Conservation (phyloP, 2,113 vertebrate species). For the Lophotis ruficrista region DNA sequence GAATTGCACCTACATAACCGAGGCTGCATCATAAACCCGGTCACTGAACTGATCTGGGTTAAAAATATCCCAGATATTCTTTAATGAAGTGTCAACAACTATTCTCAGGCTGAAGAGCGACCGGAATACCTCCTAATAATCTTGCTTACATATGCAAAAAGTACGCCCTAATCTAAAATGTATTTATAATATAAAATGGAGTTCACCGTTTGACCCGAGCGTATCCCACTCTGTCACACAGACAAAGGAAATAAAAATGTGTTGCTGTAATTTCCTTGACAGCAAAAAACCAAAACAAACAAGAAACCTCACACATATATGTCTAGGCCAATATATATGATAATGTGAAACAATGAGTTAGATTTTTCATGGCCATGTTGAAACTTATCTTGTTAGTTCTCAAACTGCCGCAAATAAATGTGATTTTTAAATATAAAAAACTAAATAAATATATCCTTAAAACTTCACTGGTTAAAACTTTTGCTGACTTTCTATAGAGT, state of each 20-base stretch:
- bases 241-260: conserved; percentile 59
- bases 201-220: conserved; percentile 6
- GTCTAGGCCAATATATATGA: conserved; percentile 48
- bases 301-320: conserved; percentile 49
- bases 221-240: not conserved
- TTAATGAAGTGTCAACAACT: conserved; percentile 63
- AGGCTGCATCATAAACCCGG: not conserved
- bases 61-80: conserved; percentile 54
- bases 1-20: not conserved
- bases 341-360: conserved; percentile 57
- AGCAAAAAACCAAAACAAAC: conserved; percentile 51
- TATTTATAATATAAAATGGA: conserved; percentile 38
- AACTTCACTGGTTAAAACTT: conserved; percentile 1
- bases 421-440: not conserved
- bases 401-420: not conserved
- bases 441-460: not conserved
- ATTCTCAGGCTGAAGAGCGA: conserved; percentile 6
- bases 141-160: conserved; percentile 48
- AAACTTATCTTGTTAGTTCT: conserved; percentile 43
- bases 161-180: conserved; percentile 20
- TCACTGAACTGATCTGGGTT: not conserved
- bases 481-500: not conserved
- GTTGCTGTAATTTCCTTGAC: conserved; percentile 60
- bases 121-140: conserved; percentile 37
- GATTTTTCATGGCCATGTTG: conserved; percentile 10